Conservation (phyloP, 2,888 invertebrate genomes). For the Alsophila aescularia region DNA sequence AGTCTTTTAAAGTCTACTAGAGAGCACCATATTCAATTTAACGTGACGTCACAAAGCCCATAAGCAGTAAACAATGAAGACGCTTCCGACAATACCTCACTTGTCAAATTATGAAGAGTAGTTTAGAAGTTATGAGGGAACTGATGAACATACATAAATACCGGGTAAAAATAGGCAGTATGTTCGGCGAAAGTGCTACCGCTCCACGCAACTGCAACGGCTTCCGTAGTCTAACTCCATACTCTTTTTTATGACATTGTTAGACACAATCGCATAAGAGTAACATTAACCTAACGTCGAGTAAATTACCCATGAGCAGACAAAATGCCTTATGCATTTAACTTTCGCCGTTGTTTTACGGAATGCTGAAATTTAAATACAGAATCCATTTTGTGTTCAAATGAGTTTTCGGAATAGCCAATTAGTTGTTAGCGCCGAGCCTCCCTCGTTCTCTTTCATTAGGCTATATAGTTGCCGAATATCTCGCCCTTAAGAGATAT, state of each 20-base stretch:
- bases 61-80: no score
- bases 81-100: no score
- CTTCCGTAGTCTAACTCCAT: not conserved
- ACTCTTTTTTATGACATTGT: conserved; percentile 2
- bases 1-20: no score
- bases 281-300: conserved; percentile 45
- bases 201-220: no score
- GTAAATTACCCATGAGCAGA: conserved; percentile 53
- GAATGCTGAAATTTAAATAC: conserved; percentile 84
- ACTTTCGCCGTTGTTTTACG: conserved; percentile 80
- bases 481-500: conserved; percentile 81
- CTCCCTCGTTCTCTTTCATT: conserved; percentile 83
- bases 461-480: conserved; percentile 84
- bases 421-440: conserved; percentile 84
- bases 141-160: no score
- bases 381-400: conserved; percentile 84
- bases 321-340: conserved; percentile 74
- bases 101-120: no score
- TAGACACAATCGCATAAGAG: conserved; percentile 32
- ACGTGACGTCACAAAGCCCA: no score
- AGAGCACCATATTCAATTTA: no score
- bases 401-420: conserved; percentile 84
- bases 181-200: no score
- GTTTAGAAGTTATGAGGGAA: no score
- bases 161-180: no score